These are phyloP conservation scores for Meiosimyza platycephala DNA, from an alignment of 2,888 invertebrate genomes.

Conservation along the genomic window DNA sequence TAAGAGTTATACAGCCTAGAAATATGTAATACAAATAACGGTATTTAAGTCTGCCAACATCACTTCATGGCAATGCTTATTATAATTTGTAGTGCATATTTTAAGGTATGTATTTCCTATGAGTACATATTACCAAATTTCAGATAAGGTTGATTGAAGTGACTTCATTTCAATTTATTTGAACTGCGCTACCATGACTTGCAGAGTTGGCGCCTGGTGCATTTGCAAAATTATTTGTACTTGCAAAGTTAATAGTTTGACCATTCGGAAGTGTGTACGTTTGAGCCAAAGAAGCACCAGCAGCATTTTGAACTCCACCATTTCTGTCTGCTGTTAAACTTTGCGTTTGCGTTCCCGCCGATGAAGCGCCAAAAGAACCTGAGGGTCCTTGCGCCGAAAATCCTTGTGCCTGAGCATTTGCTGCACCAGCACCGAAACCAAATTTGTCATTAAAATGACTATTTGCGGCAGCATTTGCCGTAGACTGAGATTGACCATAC, in stretches of 20 bases:
- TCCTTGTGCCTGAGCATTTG: slow-evolving; percentile 63
- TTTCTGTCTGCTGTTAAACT: slow-evolving; percentile 56
- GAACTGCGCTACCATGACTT: slow-evolving; percentile 56
- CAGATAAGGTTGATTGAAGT: not conserved
- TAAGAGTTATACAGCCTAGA: not conserved
- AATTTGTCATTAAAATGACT: slow-evolving; percentile 46
- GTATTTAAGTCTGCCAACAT: too few species aligned
- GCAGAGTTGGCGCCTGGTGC: slow-evolving; percentile 52
- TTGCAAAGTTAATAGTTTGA: slow-evolving; percentile 63
- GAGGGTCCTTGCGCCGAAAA: slow-evolving; percentile 60
- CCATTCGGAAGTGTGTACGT: slow-evolving; percentile 65
- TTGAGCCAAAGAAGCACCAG: slow-evolving; percentile 64
- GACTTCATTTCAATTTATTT: slow-evolving; percentile 44
- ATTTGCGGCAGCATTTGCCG: slow-evolving; percentile 58
- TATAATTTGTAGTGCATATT: not conserved
- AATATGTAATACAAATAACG: not conserved
- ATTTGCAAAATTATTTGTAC: slow-evolving; percentile 62
- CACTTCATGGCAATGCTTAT: too few species aligned
- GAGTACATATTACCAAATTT: not conserved
- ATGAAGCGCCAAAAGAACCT: slow-evolving; percentile 63
- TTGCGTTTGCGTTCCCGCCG: slow-evolving; percentile 63
- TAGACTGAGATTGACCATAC: slow-evolving; percentile 56
- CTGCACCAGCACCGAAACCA: slow-evolving; percentile 58
- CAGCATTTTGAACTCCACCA: slow-evolving; percentile 57
- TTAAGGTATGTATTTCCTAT: not conserved